Evolutionary conservation across 2,797 vertebrate genomes (phyloP), one percentile per base, ranked within the genome.

Genomic region (Enteromius paludinosus): DNA sequence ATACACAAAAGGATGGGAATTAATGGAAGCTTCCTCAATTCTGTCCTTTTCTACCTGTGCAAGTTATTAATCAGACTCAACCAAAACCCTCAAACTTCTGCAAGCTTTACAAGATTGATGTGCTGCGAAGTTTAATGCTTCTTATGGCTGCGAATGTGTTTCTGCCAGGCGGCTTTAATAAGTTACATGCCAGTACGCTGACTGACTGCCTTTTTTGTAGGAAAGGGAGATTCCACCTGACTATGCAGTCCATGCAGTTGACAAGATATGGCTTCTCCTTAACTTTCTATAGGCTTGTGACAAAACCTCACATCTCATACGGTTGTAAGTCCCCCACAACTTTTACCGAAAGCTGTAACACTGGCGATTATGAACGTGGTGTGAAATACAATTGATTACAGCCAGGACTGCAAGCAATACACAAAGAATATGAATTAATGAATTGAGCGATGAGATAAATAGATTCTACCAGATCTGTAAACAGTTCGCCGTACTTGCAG

Each of bases 1-100:
- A 86, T 78, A 82, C 82, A 87, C 85, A 81, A 85, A 88, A 84
- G 84, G 61, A 70, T 78, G 68, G 69, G 78, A 87, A 87, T 88
- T 87, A 88, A 84, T 84, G 80, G 54, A 88, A 70, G 77, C 69
- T 84, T 43, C 25, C 41, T 61, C 77, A 28, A 56, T 73, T 79
- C 81, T 78, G 66, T 75, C 77, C 68, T 49, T 65, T 81, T 83
- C 35, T 75, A 69, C 62, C 69, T 62, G 59, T 66, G n/a, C 78
- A 62, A 71, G 83, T 72, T 73, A 85, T 87, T 80, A 81, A 81
- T 81, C 81, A 68, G 35, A 52, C 79, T 47, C 28, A 8, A 72
- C 61, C 75, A 66, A 75, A 66, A 47, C 41, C 33, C 56, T 78
- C 38, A 33, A 66, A 52, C 74, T 81, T 80, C 70, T 68, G 35